Conservation (phyloP, 2,113 vertebrate genomes). For the Chloropsis hardwickii region DNA sequence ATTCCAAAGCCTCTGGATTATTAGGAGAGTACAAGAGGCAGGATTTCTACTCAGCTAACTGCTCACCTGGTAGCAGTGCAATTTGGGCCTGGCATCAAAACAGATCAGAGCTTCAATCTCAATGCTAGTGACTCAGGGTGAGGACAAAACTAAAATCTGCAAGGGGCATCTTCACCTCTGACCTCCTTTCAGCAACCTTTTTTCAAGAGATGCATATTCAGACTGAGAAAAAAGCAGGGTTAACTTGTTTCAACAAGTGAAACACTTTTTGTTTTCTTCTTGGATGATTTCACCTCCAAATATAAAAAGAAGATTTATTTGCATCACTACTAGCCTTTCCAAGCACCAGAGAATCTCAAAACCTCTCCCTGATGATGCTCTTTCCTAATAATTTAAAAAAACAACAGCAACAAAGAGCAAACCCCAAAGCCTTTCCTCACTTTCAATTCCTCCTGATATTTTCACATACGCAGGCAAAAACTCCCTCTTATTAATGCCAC, state of each 20-base stretch:
- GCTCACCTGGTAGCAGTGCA: background rate
- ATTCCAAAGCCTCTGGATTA: constrained; percentile 2
- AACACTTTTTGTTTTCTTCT: background rate
- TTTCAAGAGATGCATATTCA: background rate
- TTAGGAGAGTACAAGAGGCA: background rate
- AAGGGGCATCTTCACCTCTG: background rate
- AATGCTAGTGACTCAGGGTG: background rate
- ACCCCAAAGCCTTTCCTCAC: background rate
- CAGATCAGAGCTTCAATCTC: background rate
- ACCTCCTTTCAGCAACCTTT: background rate
- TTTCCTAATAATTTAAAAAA: background rate
- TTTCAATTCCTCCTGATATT: background rate
- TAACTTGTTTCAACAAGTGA: background rate
- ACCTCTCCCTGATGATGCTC: background rate
- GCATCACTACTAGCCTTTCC: background rate
- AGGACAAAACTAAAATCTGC: background rate
- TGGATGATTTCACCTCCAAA: background rate
- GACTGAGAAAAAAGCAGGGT: background rate
- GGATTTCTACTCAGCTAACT: background rate
- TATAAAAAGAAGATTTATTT: background rate
- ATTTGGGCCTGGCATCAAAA: background rate
- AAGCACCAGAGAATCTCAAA: background rate
- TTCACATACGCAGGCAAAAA: background rate
- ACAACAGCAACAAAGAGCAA: background rate
- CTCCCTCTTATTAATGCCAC: background rate